phyloP scores from a whole-genome alignment of 2,113 vertebrate genomes.

The Eleginops maclovinus region DNA sequence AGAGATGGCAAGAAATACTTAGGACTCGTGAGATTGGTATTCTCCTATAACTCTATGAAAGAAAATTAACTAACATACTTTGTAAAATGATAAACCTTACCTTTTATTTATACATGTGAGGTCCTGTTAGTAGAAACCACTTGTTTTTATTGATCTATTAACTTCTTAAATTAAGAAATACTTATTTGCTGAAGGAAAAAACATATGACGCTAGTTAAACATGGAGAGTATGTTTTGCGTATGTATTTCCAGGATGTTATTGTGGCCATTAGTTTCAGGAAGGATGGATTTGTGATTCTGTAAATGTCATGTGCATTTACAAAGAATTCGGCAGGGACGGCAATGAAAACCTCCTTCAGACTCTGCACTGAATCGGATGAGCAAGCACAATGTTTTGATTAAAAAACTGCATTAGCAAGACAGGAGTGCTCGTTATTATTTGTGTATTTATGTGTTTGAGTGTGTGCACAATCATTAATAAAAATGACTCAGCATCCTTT shows the following conservation, averaged over 20 bases:
- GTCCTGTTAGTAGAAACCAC: too few relatives aligned
- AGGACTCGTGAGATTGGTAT: too few relatives aligned
- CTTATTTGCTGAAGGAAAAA: too few relatives aligned
- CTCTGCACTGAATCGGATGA: neutral
- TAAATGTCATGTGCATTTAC: neutral
- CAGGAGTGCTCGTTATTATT: neutral
- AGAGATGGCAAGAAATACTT: too few relatives aligned
- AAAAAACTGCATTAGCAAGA: slow-evolving; percentile 1
- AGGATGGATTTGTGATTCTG: neutral
- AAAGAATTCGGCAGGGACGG: neutral
- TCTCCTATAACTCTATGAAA: too few relatives aligned
- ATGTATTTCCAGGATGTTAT: slow-evolving; percentile 11
- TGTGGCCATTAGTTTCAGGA: slow-evolving; percentile 1
- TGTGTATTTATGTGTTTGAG: slow-evolving; percentile 27
- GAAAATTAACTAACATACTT: too few relatives aligned
- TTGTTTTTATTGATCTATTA: too few relatives aligned
- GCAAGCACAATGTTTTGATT: slow-evolving; percentile 20
- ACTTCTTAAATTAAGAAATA: too few relatives aligned
- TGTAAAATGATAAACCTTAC: too few relatives aligned
- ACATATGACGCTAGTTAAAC: neutral
- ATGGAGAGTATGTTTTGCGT: neutral
- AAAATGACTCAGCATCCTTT: slow-evolving; percentile 53
- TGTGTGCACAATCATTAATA: slow-evolving; percentile 31
- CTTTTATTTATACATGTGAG: too few relatives aligned
- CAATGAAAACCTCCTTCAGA: neutral